Base-by-base conservation (phyloP, 2,888 invertebrate genomes). In the Micoletzkya japonica region DNA sequence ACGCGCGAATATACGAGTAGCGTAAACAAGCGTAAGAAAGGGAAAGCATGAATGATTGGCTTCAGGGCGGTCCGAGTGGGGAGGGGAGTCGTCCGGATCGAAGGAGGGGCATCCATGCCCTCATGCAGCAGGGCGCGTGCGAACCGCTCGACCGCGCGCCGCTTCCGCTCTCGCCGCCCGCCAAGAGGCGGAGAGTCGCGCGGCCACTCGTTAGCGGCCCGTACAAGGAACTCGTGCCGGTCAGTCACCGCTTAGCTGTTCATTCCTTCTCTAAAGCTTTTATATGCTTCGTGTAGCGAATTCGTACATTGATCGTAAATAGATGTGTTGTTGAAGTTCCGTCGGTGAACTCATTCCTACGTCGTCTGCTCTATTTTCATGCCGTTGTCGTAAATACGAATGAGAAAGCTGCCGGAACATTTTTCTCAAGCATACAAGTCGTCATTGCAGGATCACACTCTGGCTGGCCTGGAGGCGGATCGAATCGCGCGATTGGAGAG, bases 81-180 rank as follows among this genome's bases (percentile, higher is more conserved):
- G 59, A 59, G 39, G 37, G 59, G 59, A 59, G 59, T 39, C 28
- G 59, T 28, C 6, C 17, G 7, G 39, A 39, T 14, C 26, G 39
- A 59, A 30, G 59, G 59, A 37, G n/a, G 6, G 39, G 39, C 39
- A 39, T 59, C 59, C 39, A 63, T 26, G 63, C 44, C 2, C 14
- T 34, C 34, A 63, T 63, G 63, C 30, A 50, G 24, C 57, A 68
- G 30, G 68, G 68, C 28, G 17, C 58, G 4, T 34, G 30, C 20
- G 59, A 44, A 7, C 60, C 69, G 17, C 37, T 59, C 24, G 14
- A 34, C 3, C 17, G 17, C 2, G 36, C 30, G 37, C 49, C 59
- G 30, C 36, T 69, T 30, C 69, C 56, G 2, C 52, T 69, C 14
- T 69, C 69, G 24, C 69, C 69, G 20, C 69, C 69, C 17, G 7